These are phyloP conservation scores for Timandra comae DNA, from an alignment of 2,888 invertebrate genomes.

Conservation along the genomic window DNA sequence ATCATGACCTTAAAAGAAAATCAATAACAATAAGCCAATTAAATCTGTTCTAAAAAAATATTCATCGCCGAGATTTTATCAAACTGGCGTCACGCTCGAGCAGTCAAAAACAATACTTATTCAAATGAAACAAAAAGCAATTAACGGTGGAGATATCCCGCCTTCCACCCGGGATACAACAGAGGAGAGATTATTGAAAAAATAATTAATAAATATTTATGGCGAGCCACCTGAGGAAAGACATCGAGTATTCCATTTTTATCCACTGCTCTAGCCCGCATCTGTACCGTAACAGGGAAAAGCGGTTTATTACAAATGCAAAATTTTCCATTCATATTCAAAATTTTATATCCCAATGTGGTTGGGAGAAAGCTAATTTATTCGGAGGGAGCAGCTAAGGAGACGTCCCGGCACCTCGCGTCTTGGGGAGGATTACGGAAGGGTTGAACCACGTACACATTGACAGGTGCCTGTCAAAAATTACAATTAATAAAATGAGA, in stretches of 20 bases:
- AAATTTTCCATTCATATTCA: conserved; percentile 93
- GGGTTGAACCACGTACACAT: conserved; percentile 70
- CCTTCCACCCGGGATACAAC: conserved; percentile 63
- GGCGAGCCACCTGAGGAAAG: conserved; percentile 71
- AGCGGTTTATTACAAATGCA: conserved; percentile 89
- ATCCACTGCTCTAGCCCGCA: conserved; percentile 62
- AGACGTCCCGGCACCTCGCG: conserved; percentile 61
- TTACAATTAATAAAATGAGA: conserved; percentile 74
- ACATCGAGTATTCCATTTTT: conserved; percentile 60
- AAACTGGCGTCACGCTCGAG: conserved; percentile 61
- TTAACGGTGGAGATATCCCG: conserved; percentile 73
- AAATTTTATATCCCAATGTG: conserved; percentile 90
- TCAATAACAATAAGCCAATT: conserved; percentile 52
- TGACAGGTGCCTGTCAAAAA: conserved; percentile 77
- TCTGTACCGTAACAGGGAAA: conserved; percentile 70
- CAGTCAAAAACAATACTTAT: conserved; percentile 77
- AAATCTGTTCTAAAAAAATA: conserved; percentile 54
- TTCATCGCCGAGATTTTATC: conserved; percentile 66
- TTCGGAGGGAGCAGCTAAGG: conserved; percentile 76
- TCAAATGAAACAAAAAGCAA: conserved; percentile 77
- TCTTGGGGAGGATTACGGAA: conserved; percentile 73
- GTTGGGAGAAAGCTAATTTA: conserved; percentile 84
- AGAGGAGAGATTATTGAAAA: conserved; percentile 75
- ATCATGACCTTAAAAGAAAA: conserved; percentile 22
- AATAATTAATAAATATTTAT: conserved; percentile 78